Percentiles rank a stretch among this genome's conserved stretches.
These are phyloP conservation scores for Hypomecis punctinalis DNA, from an alignment of 2,888 invertebrate species.

Conservation along the genomic window DNA sequence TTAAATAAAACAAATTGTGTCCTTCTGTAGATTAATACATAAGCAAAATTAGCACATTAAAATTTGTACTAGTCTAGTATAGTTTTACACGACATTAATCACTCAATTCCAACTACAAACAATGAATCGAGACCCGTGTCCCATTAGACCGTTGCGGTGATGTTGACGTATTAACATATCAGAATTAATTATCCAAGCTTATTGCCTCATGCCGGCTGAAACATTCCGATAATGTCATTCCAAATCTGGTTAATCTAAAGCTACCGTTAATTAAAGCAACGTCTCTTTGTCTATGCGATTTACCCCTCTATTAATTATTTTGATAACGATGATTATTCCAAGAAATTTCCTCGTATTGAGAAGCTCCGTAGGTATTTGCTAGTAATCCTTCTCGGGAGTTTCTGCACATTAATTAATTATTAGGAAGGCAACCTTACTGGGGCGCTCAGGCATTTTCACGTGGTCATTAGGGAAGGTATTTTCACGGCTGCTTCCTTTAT, in stretches of 20 bases:
- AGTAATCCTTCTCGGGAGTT: constrained; percentile 49
- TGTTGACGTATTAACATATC: constrained; percentile 56
- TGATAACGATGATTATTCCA: constrained; percentile 48
- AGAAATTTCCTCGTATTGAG: constrained; percentile 33
- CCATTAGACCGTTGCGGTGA: constrained; percentile 42
- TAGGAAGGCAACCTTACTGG: constrained; percentile 41
- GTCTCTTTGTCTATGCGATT: constrained; percentile 41
- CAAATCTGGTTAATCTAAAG: constrained; percentile 48
- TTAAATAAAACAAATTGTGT: too few relatives aligned
- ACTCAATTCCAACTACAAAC: constrained; percentile 1
- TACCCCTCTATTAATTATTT: constrained; percentile 47
- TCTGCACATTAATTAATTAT: constrained; percentile 48
- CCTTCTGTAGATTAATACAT: too few relatives aligned
- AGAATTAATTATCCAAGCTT: constrained; percentile 61
- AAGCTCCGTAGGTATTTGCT: constrained; percentile 43
- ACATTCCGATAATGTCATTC: constrained; percentile 56
- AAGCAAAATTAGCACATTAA: too few relatives aligned
- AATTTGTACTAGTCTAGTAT: not conserved
- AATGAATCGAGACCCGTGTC: constrained; percentile 27
- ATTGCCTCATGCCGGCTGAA: constrained; percentile 52
- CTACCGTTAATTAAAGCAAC: constrained; percentile 51
- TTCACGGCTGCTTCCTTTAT: constrained; percentile 16
- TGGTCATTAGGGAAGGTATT: constrained; percentile 35
- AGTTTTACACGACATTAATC: constrained; percentile 3
- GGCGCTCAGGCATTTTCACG: constrained; percentile 33